phyloP scores from a whole-genome alignment of 2,113 vertebrate species.

The Danionella cerebrum region DNA sequence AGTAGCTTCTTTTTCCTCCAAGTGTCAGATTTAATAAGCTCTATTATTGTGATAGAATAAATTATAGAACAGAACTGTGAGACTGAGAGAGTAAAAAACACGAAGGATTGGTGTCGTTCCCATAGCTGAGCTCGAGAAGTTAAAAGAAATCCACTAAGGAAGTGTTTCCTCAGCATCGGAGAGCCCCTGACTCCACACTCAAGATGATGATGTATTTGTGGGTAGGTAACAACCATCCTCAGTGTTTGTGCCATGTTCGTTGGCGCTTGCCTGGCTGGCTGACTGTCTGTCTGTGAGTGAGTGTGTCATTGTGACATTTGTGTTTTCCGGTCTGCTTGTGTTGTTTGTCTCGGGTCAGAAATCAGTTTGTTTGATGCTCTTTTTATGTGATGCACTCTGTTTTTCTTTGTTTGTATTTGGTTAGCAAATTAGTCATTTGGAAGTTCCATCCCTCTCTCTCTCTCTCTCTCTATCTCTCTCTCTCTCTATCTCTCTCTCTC shows the following conservation, averaged over 20 bases:
- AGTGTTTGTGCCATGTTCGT: not conserved
- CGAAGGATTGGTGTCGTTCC: slow-evolving; percentile 58
- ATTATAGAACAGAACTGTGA: slow-evolving; percentile 53
- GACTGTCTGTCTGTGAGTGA: not conserved
- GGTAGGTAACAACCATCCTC: slow-evolving; percentile 72
- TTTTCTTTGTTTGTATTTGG: not conserved
- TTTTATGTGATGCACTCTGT: not conserved
- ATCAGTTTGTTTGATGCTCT: not conserved
- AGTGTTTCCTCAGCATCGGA: slow-evolving; percentile 63
- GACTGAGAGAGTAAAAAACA: slow-evolving; percentile 55
- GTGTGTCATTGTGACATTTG: not conserved
- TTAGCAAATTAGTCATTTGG: not conserved
- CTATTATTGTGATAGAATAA: slow-evolving; percentile 55
- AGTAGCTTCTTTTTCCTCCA: slow-evolving; percentile 62
- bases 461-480: not conserved
- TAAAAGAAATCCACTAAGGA: slow-evolving; percentile 70
- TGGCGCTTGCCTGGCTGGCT: not conserved
- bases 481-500: too few species aligned
- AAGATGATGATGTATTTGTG: slow-evolving; percentile 94
- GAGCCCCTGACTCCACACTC: slow-evolving; percentile 68
- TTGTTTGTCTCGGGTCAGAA: not conserved
- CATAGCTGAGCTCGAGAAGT: slow-evolving; percentile 72
- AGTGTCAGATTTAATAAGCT: slow-evolving; percentile 68
- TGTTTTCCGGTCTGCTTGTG: slow-evolving; percentile 1
- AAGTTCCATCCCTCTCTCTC: not conserved